Evolutionary conservation across 2,113 vertebrate species (phyloP), one percentile per base, ranked within the genome.

Genomic region (Cebidichthys violaceus): DNA sequence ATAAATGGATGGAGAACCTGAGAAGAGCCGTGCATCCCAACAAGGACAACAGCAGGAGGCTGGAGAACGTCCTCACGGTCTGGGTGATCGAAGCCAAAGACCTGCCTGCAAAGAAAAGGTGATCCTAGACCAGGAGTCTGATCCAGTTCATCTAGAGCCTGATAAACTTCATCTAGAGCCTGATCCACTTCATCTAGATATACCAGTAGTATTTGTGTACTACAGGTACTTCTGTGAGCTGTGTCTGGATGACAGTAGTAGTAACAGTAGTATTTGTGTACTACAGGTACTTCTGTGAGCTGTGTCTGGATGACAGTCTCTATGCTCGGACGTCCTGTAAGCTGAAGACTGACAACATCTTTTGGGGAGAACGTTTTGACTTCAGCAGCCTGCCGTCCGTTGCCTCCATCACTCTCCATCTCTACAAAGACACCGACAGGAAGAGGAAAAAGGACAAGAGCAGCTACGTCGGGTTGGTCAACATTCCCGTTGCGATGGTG

Each of bases 1-100:
- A 99, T 88, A 99, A 99, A 92, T 99, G 98, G 98, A 99, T 99
- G 98, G 98, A 99, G 92, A 99, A 99, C 92, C 94, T 99, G 72
- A 92, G 98, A 47, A 93, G 98, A 67, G 98, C 98, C 0, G 97
- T 99, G 61, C 98, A 99, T 82, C 98, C 98, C 70, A 99, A 99
- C 94, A 99, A 99, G 93, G 98, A 99, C 95, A 99, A 99, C 93
- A 99, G 97, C 89, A 92, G 98, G 52, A 94, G 98, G 2, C 94
- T 97, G 68, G 98, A 99, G 90, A 98, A 99, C 71, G 94, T 99
- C 77, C 95, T 99, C 35, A 98, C 96, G 37, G 90, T 98, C 68
- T 99, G 98, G 98, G 97, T 99, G 89, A 96, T 99, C 2, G 98
- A 99, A 89, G 98, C 97, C 80, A 98, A 98, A 91, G 98, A 99